Evolutionary conservation across 1,140 invertebrate genomes (phyloP).

Genomic region (Paramacrobiotus metropolitanus): DNA sequence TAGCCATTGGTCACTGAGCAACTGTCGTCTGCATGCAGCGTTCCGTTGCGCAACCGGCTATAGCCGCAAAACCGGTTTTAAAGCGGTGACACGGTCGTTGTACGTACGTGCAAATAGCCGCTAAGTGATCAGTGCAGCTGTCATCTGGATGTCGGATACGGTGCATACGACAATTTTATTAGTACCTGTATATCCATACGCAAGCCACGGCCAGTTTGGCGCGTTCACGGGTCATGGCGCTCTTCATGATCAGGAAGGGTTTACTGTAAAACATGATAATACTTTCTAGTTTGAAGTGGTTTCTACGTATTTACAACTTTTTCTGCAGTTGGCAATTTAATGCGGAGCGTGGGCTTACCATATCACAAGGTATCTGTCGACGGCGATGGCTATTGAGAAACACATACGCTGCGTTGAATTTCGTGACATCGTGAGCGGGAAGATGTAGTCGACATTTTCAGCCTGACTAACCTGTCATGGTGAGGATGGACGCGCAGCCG

Average conservation of each 20-base stretch:
- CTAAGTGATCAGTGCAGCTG: background rate
- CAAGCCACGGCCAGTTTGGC: constrained; percentile 39
- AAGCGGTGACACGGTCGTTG: no score
- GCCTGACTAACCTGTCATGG: constrained; percentile 33
- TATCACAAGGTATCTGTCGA: constrained; percentile 61
- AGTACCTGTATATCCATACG: constrained; percentile 34
- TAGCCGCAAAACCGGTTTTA: no score
- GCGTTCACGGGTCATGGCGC: constrained; percentile 33
- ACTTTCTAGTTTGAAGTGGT: no score
- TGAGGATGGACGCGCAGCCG: constrained; percentile 54
- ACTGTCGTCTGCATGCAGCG: no score
- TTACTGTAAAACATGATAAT: background rate
- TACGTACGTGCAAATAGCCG: no score
- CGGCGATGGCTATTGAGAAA: constrained; percentile 37
- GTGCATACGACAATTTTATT: no score
- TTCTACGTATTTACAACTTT: no score
- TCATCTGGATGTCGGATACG: background rate
- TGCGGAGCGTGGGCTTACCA: constrained; percentile 20
- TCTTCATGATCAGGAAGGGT: constrained; percentile 15
- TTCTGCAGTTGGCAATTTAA: background rate
- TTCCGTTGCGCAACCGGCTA: no score
- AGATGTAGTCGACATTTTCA: background rate
- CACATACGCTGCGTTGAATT: background rate
- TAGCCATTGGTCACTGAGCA: no score
- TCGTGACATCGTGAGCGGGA: background rate